Conservation (phyloP, 2,113 vertebrate genomes). For the Mustelus asterias region DNA sequence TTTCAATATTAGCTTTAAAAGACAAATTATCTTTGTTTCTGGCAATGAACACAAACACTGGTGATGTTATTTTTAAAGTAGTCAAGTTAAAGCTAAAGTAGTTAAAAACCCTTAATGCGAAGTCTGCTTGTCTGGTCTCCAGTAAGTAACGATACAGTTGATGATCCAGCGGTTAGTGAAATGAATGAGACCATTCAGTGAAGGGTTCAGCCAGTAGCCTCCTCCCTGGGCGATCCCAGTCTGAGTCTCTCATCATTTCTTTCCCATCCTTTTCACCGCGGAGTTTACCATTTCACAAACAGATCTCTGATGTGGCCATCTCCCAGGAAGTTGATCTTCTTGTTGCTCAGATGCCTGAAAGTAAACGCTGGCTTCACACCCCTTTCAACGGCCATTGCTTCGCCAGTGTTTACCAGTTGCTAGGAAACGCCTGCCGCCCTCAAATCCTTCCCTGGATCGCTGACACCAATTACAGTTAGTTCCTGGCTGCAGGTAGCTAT, state of each 20-base stretch:
- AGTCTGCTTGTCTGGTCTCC: background rate
- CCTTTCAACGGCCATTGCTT: constrained; percentile 45
- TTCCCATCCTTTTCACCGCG: background rate
- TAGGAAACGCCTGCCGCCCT: constrained; percentile 42
- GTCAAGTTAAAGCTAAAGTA: background rate
- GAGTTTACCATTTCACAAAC: constrained; percentile 59
- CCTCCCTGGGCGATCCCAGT: background rate
- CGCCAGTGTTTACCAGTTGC: constrained; percentile 39
- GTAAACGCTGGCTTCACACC: background rate
- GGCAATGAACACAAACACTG: background rate
- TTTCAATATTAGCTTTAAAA: background rate
- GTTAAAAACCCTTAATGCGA: background rate
- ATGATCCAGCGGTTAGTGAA: background rate
- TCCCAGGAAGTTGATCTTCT: constrained; percentile 50
- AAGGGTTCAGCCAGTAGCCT: background rate
- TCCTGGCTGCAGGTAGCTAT: background rate
- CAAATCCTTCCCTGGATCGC: constrained; percentile 43
- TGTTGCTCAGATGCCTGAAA: constrained; percentile 55
- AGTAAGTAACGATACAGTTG: background rate
- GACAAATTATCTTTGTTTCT: background rate
- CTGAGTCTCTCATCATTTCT: background rate
- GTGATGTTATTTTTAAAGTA: background rate
- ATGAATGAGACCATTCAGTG: background rate
- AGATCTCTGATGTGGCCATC: constrained; percentile 43
- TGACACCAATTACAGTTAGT: background rate